Base-by-base conservation (phyloP, 2,113 vertebrate genomes). In the Rhinoptilus africanus region DNA sequence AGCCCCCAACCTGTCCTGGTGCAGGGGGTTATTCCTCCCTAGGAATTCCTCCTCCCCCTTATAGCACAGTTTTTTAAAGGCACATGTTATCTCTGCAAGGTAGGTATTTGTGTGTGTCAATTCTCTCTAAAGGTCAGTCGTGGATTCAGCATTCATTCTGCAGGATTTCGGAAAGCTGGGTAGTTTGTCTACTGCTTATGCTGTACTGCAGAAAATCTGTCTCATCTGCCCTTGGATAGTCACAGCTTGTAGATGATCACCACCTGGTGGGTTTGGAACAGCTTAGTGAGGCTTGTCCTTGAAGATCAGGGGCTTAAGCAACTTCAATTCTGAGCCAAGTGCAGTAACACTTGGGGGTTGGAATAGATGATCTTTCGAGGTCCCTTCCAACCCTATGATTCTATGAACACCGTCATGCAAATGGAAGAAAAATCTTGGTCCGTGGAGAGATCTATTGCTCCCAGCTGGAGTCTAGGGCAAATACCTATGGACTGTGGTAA, bases 371-470 rank as follows among this genome's bases (percentile, higher is more conserved):
- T n/a, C n/a, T n/a, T n/a, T n/a, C n/a, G n/a, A n/a, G n/a, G n/a
- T n/a, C n/a, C n/a, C n/a, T n/a, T n/a, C n/a, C n/a, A n/a, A n/a
- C n/a, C n/a, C n/a, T n/a, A n/a, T n/a, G n/a, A n/a, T n/a, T n/a
- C n/a, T n/a, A n/a, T n/a, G 8, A 93, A 71, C 3, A 27, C 47
- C 11, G 24, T 51, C 28, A 12, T 35, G 28, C 13, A 72, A 71
- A 59, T 30, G 11, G 5, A 87, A 75, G 19, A 39, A 1, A 12
- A 30, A 7, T n/a, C 18, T 53, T 77, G 26, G 6, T 45, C 45
- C 19, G 27, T 11, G 16, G 15, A 2, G 2, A 6, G 0, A 43
- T 27, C 45, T 76, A 1, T 27, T 63, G 4, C 14, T 67, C 20
- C 14, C 7, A 2, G 2, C 1, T 62, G 30, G 19, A 83, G 19